Percentiles rank a stretch among this genome's conserved stretches.
Conservation (phyloP, 2,797 vertebrate genomes). For the Squalus acanthias region DNA sequence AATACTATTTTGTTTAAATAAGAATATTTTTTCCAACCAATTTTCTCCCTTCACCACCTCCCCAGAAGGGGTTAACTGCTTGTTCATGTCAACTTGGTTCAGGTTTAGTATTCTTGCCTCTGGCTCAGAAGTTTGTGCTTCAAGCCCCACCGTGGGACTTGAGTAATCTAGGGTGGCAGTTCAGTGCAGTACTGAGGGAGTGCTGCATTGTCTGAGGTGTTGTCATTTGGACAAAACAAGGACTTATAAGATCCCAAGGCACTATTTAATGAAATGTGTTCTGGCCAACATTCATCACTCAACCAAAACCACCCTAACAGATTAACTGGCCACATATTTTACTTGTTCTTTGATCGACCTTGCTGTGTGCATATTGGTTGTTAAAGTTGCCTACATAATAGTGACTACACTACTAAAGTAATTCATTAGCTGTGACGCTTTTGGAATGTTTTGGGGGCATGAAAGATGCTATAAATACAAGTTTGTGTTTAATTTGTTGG, state of each 20-base stretch:
- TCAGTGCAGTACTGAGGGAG: background rate
- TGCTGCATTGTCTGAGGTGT: too few species aligned
- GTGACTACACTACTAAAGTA: background rate
- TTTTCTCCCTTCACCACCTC: background rate
- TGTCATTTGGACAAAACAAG: background rate
- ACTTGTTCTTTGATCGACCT: background rate
- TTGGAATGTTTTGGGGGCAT: background rate
- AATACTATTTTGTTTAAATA: background rate
- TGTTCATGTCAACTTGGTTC: background rate
- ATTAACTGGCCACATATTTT: background rate
- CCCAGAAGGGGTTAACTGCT: background rate
- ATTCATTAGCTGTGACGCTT: background rate
- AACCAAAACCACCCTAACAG: background rate
- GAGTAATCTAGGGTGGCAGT: background rate
- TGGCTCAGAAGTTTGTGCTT: background rate
- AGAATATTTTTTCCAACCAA: background rate
- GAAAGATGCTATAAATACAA: background rate
- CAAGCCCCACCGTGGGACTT: too few species aligned
- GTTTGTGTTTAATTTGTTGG: background rate
- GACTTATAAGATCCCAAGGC: background rate
- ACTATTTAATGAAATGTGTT: background rate
- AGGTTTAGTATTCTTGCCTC: background rate
- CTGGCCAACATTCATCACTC: background rate
- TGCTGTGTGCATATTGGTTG: background rate
- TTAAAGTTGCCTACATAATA: background rate